These are phyloP conservation scores for Hirtodrosophila confusa DNA, from an alignment of 2,888 invertebrate species.

Conservation along the genomic window DNA sequence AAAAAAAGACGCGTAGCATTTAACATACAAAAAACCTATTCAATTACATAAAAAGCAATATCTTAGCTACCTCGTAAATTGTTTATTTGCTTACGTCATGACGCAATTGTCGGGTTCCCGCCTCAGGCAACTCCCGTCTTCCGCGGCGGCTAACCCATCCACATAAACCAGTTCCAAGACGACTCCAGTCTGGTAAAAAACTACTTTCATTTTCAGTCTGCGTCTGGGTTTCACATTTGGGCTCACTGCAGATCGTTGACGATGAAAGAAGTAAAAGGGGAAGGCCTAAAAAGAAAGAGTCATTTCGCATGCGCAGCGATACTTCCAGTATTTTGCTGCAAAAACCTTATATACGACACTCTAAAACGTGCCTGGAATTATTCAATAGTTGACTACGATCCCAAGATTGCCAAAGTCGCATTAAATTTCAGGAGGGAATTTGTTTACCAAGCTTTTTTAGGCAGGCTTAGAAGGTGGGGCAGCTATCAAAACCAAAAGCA, in stretches of 20 bases:
- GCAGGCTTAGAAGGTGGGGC: constrained; percentile 9
- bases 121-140: neutral
- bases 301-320: constrained; percentile 64
- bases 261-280: neutral
- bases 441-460: constrained; percentile 7
- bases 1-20: constrained; percentile 3
- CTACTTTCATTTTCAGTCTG: constrained; percentile 69
- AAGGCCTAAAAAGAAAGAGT: constrained; percentile 34
- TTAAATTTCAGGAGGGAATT: constrained; percentile 10
- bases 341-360: constrained; percentile 10
- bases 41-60: constrained; percentile 53
- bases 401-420: constrained; percentile 16
- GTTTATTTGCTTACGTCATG: constrained; percentile 55
- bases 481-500: constrained; percentile 26
- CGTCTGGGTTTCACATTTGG: constrained; percentile 32
- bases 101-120: constrained; percentile 40
- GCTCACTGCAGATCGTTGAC: constrained; percentile 13
- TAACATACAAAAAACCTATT: constrained; percentile 23
- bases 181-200: constrained; percentile 50
- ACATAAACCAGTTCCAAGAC: constrained; percentile 60
- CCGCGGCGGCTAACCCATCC: neutral
- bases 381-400: constrained; percentile 11
- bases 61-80: constrained; percentile 40
- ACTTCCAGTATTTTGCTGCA: constrained; percentile 31
- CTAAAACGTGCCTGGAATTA: constrained; percentile 48